Evolutionary conservation across 1,140 invertebrate species (phyloP).

Genomic region (Drosophila bocqueti): DNA sequence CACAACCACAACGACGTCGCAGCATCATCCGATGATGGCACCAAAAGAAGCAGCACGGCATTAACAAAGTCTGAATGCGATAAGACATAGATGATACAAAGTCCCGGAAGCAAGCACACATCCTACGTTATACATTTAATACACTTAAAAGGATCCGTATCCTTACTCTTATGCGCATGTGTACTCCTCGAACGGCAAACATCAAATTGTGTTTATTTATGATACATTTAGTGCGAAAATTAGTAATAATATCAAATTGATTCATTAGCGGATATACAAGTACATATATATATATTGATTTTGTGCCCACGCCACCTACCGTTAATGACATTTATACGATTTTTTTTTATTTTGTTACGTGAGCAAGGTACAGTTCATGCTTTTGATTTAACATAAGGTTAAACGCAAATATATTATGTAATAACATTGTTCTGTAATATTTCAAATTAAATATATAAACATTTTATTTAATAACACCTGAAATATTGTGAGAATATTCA

Average conservation of each 20-base stretch:
- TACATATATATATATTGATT: conserved; percentile 14
- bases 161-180: conserved; percentile 15
- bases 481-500: not conserved
- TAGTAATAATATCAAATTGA: conserved; percentile 17
- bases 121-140: conserved; percentile 17
- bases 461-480: conserved; percentile 20
- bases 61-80: conserved; percentile 22
- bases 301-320: conserved; percentile 14
- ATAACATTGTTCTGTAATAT: conserved; percentile 23
- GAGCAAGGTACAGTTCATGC: conserved; percentile 15
- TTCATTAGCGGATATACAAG: conserved; percentile 14
- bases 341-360: conserved; percentile 23
- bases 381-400: conserved; percentile 21
- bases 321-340: conserved; percentile 19
- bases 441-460: conserved; percentile 18
- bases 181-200: conserved; percentile 10
- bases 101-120: conserved; percentile 5
- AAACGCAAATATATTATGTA: conserved; percentile 23
- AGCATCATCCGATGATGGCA: conserved; percentile 16
- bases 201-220: conserved; percentile 22
- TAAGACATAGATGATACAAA: conserved; percentile 14
- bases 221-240: conserved; percentile 19
- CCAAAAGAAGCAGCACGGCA: conserved; percentile 14
- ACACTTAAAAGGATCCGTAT: conserved; percentile 4
- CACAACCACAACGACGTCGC: conserved; percentile 9